Evolutionary conservation across 2,888 invertebrate species (phyloP), one percentile per base, ranked within the genome.

Genomic region (Ochropleura plecta): DNA sequence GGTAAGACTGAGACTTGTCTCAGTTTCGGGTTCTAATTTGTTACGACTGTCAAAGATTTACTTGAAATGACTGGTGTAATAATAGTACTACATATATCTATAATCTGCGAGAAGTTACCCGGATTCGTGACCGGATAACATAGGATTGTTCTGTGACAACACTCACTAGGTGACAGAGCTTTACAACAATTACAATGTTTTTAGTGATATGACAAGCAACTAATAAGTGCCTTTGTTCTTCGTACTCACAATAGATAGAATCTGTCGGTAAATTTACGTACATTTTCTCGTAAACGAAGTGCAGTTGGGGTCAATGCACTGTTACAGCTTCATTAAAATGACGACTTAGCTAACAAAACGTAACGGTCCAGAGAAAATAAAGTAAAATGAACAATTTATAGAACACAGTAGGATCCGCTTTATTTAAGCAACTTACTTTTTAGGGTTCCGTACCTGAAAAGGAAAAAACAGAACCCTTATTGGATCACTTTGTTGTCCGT

Each of bases 321-420:
- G 82, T 76, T 66, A 75, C 51, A 63, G 81, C 69, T 84, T 81
- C 81, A 81, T 81, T 81, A 81, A 48, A 62, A 80, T 66, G 70
- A 76, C 74, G 65, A 72, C 62, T 70, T 46, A 42, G 16, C n/a
- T 48, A 68, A 84, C 68, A 70, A 77, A 73, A 71, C 79, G 18
- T 82, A 79, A 77, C 77, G 71, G 78, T 79, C 51, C 44, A 10
- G 1, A 64, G 51, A 30, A 66, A 57, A 79, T 65, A 68, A 65
- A 83, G 48, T 59, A 68, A 79, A 74, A 55, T 40, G 0, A 59
- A 59, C 42, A 12, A 53, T 72, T 67, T 60, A 20, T 20, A 57
- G n/a, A 57, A 44, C 51, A 78, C 55, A 57, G 57, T 79, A 60
- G 60, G 71, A 64, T 48, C 63, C 40, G 40, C 18, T 62, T 67